A percentile compares a stretch with the other conserved stretches of the same genome.
These are phyloP conservation scores for Phylloscopus trochilus DNA, from an alignment of 2,113 vertebrate species.

Conservation along the genomic window DNA sequence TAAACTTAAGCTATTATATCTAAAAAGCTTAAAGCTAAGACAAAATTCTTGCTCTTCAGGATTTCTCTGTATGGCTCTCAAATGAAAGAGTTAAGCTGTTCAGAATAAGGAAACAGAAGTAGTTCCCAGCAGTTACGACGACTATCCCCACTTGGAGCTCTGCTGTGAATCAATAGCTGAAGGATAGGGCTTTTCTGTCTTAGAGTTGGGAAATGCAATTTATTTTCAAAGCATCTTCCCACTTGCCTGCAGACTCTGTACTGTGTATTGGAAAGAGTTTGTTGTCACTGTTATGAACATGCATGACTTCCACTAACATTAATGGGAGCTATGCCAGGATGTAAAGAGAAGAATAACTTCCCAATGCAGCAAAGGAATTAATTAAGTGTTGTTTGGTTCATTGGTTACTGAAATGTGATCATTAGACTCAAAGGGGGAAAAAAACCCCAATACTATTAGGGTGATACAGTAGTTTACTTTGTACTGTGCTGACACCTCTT, in stretches of 20 bases:
- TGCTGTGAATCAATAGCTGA: neutral
- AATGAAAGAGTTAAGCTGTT: neutral
- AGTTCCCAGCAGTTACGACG: neutral
- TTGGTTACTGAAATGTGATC: slow-evolving; percentile 25
- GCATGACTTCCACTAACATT: neutral
- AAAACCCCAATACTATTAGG: neutral
- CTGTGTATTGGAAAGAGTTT: neutral
- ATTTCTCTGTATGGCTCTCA: neutral
- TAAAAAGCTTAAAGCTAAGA: neutral
- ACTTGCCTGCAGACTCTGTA: neutral
- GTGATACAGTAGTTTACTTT: neutral
- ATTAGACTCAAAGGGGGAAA: neutral
- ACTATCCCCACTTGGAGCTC: neutral
- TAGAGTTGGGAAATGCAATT: neutral
- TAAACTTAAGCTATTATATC: neutral
- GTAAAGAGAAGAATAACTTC: neutral
- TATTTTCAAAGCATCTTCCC: neutral
- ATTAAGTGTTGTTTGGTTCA: neutral
- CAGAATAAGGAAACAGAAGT: neutral
- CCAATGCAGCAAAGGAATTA: neutral
- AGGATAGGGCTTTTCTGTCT: neutral
- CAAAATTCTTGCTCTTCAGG: neutral
- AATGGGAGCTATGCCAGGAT: neutral
- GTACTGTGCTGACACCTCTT: neutral
- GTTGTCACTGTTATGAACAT: neutral